Percentiles rank a stretch among this genome's conserved stretches.
These are phyloP conservation scores for Cistogaster globosa DNA, from an alignment of 2,888 invertebrate species.

Conservation along the genomic window DNA sequence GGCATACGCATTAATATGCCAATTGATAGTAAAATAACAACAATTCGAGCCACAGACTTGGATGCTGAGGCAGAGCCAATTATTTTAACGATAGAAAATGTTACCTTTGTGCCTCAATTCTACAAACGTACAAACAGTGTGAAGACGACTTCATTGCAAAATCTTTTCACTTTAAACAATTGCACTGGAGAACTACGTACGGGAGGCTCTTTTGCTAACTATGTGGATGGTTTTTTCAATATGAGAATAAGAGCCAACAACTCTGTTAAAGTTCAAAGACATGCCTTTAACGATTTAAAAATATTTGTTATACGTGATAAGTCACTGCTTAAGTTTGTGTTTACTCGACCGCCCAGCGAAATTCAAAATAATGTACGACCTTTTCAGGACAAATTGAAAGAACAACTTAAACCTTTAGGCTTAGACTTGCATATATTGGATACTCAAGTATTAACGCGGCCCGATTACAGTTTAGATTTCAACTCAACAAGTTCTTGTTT, in stretches of 20 bases:
- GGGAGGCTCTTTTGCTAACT: conserved; percentile 86
- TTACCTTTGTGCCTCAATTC: conserved; percentile 84
- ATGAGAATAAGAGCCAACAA: conserved; percentile 86
- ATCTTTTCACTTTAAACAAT: conserved; percentile 86
- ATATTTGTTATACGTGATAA: conserved; percentile 89
- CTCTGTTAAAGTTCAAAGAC: conserved; percentile 84
- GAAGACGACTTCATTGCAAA: conserved; percentile 83
- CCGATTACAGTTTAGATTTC: conserved; percentile 87
- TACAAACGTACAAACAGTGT: conserved; percentile 83
- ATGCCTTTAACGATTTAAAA: conserved; percentile 84
- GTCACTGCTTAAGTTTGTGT: conserved; percentile 88
- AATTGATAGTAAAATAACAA: conserved; percentile 88
- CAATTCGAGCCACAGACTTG: conserved; percentile 87
- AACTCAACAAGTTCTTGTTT: conserved; percentile 91
- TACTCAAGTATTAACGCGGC: conserved; percentile 86
- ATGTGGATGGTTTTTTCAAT: conserved; percentile 87
- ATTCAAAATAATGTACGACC: conserved; percentile 84
- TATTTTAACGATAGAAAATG: conserved; percentile 86
- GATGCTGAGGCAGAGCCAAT: conserved; percentile 88
- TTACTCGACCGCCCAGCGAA: conserved; percentile 86
- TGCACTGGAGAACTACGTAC: conserved; percentile 89
- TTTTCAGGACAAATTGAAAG: conserved; percentile 86
- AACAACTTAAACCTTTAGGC: conserved; percentile 85
- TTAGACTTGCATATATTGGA: conserved; percentile 87
- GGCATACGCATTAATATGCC: conserved; percentile 90